Percentiles rank a stretch among this genome's conserved stretches.
Conservation (phyloP, 2,888 invertebrate genomes). For the Brachycybe producta region DNA sequence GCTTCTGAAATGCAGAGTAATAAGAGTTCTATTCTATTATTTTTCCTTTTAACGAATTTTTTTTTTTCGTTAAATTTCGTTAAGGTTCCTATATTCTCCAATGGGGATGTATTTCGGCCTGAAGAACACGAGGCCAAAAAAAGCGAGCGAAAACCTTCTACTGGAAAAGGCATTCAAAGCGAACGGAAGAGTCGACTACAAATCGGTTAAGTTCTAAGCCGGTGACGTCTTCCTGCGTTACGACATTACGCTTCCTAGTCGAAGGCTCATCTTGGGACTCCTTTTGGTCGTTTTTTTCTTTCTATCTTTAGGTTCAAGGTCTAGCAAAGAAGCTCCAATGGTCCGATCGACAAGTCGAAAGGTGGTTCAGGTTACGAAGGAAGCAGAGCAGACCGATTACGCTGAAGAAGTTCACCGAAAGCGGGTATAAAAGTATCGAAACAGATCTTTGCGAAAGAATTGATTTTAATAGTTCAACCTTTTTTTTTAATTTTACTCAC, state of each 20-base stretch:
- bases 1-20: no score
- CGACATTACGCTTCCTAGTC: no score
- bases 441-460: background rate
- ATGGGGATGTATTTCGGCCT: conserved; percentile 69
- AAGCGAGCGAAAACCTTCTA: conserved; percentile 53
- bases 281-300: background rate
- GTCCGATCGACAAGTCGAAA: conserved; percentile 72
- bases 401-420: conserved; percentile 81
- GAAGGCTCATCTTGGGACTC: no score
- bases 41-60: background rate
- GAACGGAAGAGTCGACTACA: conserved; percentile 58
- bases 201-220: conserved; percentile 49
- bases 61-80: no score
- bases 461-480: background rate
- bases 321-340: conserved; percentile 71
- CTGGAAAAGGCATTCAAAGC: conserved; percentile 62
- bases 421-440: conserved; percentile 39
- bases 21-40: background rate
- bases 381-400: conserved; percentile 79
- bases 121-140: conserved; percentile 61
- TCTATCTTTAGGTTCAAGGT: conserved; percentile 45
- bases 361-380: conserved; percentile 75
- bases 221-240: no score
- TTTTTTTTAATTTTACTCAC: conserved; percentile 25
- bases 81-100: conserved; percentile 39